Conservation (phyloP, 2,113 vertebrate genomes). For the Baryphthengus martii region DNA sequence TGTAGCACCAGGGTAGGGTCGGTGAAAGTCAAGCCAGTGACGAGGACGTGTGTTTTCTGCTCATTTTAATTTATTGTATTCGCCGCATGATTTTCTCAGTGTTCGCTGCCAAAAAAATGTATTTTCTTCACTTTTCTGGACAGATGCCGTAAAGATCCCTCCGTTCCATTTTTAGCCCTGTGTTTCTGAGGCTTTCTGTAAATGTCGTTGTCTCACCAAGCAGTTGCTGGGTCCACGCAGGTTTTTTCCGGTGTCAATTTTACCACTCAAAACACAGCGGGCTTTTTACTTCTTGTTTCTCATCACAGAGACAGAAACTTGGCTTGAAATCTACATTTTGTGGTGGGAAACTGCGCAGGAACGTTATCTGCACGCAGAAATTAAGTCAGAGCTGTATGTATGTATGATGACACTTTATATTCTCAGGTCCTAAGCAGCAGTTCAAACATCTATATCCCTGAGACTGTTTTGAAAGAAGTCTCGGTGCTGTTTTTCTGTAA, state of each 20-base stretch:
- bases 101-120: background rate
- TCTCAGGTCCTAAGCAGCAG: background rate
- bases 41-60: background rate
- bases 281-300: background rate
- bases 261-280: background rate
- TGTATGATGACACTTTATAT: background rate
- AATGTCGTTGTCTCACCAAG: background rate
- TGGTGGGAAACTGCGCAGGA: background rate
- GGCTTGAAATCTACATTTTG: background rate
- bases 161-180: background rate
- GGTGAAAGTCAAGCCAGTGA: background rate
- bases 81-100: background rate
- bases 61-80: background rate
- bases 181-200: background rate
- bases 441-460: background rate
- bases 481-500: background rate
- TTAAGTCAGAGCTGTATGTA: fast-evolving
- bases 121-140: slow-evolving; percentile 7
- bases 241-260: background rate
- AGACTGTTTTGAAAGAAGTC: background rate
- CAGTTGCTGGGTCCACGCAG: background rate
- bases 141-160: background rate
- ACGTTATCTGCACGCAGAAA: background rate
- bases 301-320: background rate
- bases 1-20: background rate